Percentiles rank a stretch among this genome's conserved stretches.
Evolutionary conservation across 2,113 vertebrate genomes (phyloP).

Genomic region (Toxostoma redivivum): DNA sequence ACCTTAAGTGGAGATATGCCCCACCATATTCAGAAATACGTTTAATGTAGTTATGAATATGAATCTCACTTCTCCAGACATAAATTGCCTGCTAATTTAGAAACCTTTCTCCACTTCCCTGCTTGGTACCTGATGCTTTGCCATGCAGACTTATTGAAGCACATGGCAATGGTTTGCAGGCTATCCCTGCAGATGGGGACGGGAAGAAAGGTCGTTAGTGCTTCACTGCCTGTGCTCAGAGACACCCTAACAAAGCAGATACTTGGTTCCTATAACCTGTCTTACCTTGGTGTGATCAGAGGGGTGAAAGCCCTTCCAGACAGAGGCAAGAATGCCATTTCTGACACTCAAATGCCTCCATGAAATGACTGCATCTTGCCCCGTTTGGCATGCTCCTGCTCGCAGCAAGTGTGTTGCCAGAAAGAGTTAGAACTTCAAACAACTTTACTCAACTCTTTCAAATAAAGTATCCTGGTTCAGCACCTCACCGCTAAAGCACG

Average conservation of each 20-base stretch:
- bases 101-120: background rate
- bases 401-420: background rate
- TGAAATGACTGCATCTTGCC: background rate
- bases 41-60: background rate
- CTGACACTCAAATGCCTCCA: background rate
- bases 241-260: background rate
- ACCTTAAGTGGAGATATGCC: background rate
- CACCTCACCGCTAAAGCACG: background rate
- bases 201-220: background rate
- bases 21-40: background rate
- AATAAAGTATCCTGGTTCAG: conserved; percentile 1
- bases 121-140: background rate
- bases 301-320: background rate
- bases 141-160: background rate
- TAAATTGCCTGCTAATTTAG: background rate
- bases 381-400: background rate
- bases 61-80: background rate
- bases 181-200: rapidly evolving
- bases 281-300: background rate
- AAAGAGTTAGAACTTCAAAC: conserved; percentile 37
- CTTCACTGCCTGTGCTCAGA: background rate
- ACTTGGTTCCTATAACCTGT: background rate
- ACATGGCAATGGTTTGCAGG: background rate
- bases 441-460: background rate
- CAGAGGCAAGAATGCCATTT: background rate